Percentiles rank a stretch among this genome's conserved stretches.
phyloP scores from a whole-genome alignment of 2,113 vertebrate genomes.

The Campylorhamphus procurvoides region DNA sequence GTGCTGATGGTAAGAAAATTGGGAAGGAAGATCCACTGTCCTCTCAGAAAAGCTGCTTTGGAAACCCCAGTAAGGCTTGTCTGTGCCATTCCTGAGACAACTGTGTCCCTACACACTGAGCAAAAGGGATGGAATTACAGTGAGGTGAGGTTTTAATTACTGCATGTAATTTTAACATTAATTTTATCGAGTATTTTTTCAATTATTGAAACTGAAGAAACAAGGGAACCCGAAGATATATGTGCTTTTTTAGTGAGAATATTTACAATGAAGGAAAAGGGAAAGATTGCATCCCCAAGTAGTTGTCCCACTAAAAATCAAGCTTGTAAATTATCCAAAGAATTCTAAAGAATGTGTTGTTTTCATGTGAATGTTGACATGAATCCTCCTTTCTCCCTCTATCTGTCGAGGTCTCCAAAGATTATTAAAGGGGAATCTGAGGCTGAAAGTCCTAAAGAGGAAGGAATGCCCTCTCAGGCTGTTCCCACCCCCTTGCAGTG shows the following conservation, averaged over 20 bases:
- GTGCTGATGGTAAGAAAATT: too few species aligned
- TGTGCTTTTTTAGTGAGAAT: neutral
- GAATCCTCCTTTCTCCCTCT: neutral
- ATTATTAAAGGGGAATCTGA: neutral
- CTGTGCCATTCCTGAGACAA: too few species aligned
- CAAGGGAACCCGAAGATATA: accelerated
- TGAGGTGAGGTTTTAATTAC: too few species aligned
- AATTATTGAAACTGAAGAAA: too few species aligned
- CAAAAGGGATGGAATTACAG: too few species aligned
- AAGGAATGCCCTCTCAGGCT: neutral
- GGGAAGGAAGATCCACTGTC: too few species aligned
- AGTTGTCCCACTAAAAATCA: neutral
- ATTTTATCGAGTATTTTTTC: too few species aligned
- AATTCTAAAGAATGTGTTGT: neutral
- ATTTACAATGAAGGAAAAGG: neutral
- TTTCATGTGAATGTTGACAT: neutral
- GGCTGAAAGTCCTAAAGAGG: neutral
- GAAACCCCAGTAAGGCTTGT: too few species aligned
- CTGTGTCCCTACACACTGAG: too few species aligned
- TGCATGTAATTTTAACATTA: too few species aligned
- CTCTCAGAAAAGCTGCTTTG: too few species aligned
- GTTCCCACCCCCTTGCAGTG: neutral
- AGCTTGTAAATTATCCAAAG: neutral
- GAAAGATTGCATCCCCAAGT: neutral
- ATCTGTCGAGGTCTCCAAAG: neutral